These are phyloP conservation scores for Oscheius myriophilus DNA, from an alignment of 2,888 invertebrate genomes.

Conservation along the genomic window DNA sequence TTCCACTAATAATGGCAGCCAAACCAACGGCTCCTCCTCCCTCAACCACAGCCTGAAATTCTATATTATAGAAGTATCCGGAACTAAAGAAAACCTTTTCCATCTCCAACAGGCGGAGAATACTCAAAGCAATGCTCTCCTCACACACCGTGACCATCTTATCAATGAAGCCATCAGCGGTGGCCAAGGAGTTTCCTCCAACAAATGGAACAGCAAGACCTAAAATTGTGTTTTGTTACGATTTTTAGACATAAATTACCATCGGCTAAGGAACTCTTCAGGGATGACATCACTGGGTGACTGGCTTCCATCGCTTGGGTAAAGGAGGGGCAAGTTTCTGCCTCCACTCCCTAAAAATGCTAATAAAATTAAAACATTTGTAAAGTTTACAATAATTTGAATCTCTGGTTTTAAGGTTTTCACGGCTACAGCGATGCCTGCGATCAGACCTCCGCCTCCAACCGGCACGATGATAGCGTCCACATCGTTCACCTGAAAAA, in stretches of 20 bases:
- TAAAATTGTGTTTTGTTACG: too few species aligned
- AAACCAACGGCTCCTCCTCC: slow-evolving; percentile 85
- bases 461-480: slow-evolving; percentile 91
- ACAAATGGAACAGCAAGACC: slow-evolving; percentile 85
- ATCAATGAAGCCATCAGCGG: slow-evolving; percentile 81
- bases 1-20: slow-evolving; percentile 85
- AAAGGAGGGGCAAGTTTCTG: slow-evolving; percentile 90
- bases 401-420: slow-evolving; percentile 86
- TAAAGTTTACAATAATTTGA: slow-evolving; percentile 83
- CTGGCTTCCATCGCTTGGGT: slow-evolving; percentile 79
- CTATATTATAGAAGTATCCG: not conserved
- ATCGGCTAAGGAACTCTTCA: slow-evolving; percentile 84
- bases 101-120: slow-evolving; percentile 73
- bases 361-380: not conserved
- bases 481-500: slow-evolving; percentile 75
- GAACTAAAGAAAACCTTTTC: slow-evolving; percentile 51
- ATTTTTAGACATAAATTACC: slow-evolving; percentile 74
- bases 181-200: slow-evolving; percentile 85
- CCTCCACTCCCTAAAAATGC: slow-evolving; percentile 81
- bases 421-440: slow-evolving; percentile 87
- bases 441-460: slow-evolving; percentile 91
- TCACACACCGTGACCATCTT: slow-evolving; percentile 71
- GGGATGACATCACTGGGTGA: slow-evolving; percentile 79
- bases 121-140: slow-evolving; percentile 74
- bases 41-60: slow-evolving; percentile 82